These are phyloP conservation scores for Cremastinae sp. DNA, from an alignment of 2,888 invertebrate genomes.

Conservation along the genomic window DNA sequence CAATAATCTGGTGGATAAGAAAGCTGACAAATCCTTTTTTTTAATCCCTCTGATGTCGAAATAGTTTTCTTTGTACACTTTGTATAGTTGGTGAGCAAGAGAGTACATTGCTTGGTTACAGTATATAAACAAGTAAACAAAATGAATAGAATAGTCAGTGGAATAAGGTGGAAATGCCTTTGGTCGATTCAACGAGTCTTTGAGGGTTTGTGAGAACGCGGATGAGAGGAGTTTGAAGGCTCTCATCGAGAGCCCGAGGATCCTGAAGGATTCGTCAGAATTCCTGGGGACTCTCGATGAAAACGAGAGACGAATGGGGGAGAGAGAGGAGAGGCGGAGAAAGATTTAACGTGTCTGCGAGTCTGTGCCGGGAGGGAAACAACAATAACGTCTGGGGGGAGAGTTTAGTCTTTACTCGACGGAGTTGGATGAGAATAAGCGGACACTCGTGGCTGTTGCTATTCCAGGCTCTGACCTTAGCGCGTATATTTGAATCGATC, in stretches of 20 bases:
- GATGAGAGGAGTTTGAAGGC: slow-evolving; percentile 53
- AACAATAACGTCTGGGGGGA: no score
- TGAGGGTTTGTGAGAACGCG: slow-evolving; percentile 61
- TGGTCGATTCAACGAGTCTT: slow-evolving; percentile 69
- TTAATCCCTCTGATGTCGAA: no score
- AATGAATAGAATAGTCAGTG: no score
- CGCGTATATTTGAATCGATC: slow-evolving; percentile 44
- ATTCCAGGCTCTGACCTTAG: slow-evolving; percentile 53
- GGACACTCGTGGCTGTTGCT: slow-evolving; percentile 35
- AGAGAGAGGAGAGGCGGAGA: no score
- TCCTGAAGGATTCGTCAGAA: slow-evolving; percentile 19
- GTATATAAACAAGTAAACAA: no score
- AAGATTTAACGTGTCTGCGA: no score
- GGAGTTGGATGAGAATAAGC: slow-evolving; percentile 55
- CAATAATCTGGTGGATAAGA: no score
- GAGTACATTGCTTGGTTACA: no score
- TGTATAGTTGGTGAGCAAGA: no score
- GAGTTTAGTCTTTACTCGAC: slow-evolving; percentile 62
- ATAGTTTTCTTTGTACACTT: no score
- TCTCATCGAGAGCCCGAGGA: slow-evolving; percentile 5
- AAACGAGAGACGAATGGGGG: no score
- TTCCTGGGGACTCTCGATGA: background rate
- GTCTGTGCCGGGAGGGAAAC: slow-evolving; percentile 12
- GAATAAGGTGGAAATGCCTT: slow-evolving; percentile 68
- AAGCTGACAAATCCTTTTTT: no score